Evolutionary conservation across 35 echinoderm and acorn worm genomes (phyloP), one percentile per base, ranked within the genome.

Genomic region (Heliocidaris tuberculata): DNA sequence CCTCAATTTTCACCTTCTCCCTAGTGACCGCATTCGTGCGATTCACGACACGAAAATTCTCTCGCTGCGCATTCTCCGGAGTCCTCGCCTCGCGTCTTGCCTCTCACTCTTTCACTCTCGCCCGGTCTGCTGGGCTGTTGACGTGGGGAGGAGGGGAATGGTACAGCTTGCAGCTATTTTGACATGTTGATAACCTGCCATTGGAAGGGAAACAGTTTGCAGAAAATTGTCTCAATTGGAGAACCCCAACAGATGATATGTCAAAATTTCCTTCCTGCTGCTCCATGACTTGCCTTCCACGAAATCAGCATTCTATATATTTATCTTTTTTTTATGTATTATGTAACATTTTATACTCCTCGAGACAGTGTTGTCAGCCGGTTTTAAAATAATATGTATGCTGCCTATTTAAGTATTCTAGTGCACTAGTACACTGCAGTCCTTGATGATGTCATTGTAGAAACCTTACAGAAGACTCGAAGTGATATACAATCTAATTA

Each of bases 1-100:
- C 91, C 50, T 93, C 91, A 93, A 93, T 93, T 93, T 93, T 93
- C 91, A 59, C 91, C 91, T 93, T 93, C 50, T 93, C 91, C 91
- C 91, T 29, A 59, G 91, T 59, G 91, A 93, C 91, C 91, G 91
- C 91, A 59, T 59, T 93, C 50, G 47, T 59, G 50, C 91, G 50
- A 93, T 93, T 59, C 91, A 59, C 91, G 50, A 93, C 91, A 93
- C 91, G 91, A 93, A 93, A 47, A 89, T 89, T 89, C 87, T 89
- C 87, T 89, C 47, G 87, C 31, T 48, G 87, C 87, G 87, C 87
- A 32, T 89, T 89, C 47, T 89, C 87, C 65, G 65, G 65, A 78
- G 65, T 78, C 65, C 27, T 78, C 65, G 65, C 60, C 60, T 70
- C 17, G 60, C 65, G 65, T 78, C 65, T n/a, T 78, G 65, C 65